These are phyloP conservation scores for Pimpla rufipes DNA, from an alignment of 2,888 invertebrate species.

Conservation along the genomic window DNA sequence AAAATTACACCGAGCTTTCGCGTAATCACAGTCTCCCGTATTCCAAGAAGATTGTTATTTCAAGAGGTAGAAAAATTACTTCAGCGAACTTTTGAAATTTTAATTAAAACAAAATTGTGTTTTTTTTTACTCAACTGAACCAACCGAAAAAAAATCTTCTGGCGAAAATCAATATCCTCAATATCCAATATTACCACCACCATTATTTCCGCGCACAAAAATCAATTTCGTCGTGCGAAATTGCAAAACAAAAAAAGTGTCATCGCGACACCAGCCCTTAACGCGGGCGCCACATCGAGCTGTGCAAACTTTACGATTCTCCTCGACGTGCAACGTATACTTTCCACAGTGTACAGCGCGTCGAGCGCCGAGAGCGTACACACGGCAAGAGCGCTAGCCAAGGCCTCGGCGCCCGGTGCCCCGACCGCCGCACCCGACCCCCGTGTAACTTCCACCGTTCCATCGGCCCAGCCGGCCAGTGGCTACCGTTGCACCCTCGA, in stretches of 20 bases:
- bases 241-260: not conserved
- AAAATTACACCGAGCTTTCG: not conserved
- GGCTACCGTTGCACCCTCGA: not conserved
- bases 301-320: slow-evolving; percentile 34
- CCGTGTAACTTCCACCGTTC: slow-evolving; percentile 29
- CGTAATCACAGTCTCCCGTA: not conserved
- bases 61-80: not conserved
- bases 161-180: no score
- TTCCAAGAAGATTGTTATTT: not conserved
- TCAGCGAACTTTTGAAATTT: no score
- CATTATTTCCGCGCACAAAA: not conserved
- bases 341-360: slow-evolving; percentile 1
- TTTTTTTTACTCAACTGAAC: no score
- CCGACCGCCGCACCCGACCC: not conserved
- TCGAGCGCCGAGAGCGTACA: slow-evolving; percentile 13
- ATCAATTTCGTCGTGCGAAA: no score
- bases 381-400: slow-evolving; percentile 18
- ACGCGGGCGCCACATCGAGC: slow-evolving; percentile 2
- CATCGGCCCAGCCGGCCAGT: not conserved
- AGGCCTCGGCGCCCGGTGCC: slow-evolving; percentile 38
- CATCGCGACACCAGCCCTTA: no score
- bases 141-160: no score
- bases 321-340: slow-evolving; percentile 16
- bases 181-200: no score
- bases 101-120: no score